Base-by-base conservation (phyloP, 1,140 invertebrate species). In the Nasonia vitripennis region DNA sequence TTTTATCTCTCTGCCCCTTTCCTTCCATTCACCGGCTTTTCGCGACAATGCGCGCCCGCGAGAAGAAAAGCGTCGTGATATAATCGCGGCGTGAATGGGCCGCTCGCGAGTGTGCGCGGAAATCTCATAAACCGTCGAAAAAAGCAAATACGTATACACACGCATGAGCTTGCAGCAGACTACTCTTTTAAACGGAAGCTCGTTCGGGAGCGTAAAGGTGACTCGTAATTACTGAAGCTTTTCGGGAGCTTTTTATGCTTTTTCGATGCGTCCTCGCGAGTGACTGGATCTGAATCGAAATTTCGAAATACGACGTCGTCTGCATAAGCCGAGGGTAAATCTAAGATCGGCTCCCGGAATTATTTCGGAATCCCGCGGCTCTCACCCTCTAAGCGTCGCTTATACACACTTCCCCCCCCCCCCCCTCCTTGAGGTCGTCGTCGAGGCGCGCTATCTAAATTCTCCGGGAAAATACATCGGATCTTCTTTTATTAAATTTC, bases 401-500 rank as follows among this genome's bases (percentile, higher is more conserved):
- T 62, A 20, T 62, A 62, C 55, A 62, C 55, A 62, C 27, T 71
- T 34, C 23, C 27, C 1, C 27, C 23, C 20, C 23, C 23, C 23
- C 23, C 23, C 23, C 0, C 23, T 27, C 23, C 68, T 70, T 9
- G 70, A 34, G 0, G 11, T 31, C 17, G 70, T 27, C 70, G 11
- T 71, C 7, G 68, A 14, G 17, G 20, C 55, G 55, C 20, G 70
- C 31, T 34, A 27, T 71, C 70, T 73, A 83, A 75, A 77, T 77
- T 34, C 31, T 5, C 20, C 31, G 20, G 34, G 17, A 75, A 82
- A 75, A 82, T 82, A 82, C 81, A 75, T 62, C 70, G 41, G 31
- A 45, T 74, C 37, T 62, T 62, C 55, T 74, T 75, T 77, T 83
- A 83, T 77, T 83, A 75, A 83, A 83, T 83, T 83, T 83, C 51